These are phyloP conservation scores for Falco novaeseelandiae DNA, from an alignment of 2,797 vertebrate genomes.

Conservation along the genomic window DNA sequence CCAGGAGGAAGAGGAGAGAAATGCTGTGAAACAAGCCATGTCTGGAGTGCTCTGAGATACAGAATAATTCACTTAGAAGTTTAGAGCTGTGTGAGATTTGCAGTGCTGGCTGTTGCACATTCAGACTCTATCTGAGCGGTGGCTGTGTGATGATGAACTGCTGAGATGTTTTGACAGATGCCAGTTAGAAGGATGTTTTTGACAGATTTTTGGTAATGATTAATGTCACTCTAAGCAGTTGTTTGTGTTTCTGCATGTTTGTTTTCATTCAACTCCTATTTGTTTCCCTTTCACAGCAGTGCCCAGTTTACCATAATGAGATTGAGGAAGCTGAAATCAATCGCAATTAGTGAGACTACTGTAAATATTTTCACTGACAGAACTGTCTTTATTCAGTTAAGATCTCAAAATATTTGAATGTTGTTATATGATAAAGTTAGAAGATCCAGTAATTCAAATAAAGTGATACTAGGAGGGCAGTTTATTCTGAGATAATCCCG, in stretches of 20 bases:
- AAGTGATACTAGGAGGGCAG: not conserved
- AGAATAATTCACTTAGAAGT: not conserved
- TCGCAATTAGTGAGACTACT: conserved; percentile 49
- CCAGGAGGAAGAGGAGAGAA: not conserved
- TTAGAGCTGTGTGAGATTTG: not conserved
- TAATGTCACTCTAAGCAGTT: not conserved
- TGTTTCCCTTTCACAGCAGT: conserved; percentile 28
- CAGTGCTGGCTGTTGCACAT: not conserved
- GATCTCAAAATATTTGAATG: conserved; percentile 47
- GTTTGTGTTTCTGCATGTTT: conserved; percentile 46
- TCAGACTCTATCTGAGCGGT: not conserved
- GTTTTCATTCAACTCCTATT: conserved; percentile 51
- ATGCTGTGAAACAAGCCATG: not conserved
- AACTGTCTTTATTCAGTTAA: conserved; percentile 46
- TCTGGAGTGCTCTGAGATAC: not conserved
- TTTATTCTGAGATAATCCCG: conserved; percentile 30
- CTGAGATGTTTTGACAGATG: conserved; percentile 43
- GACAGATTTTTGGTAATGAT: not conserved
- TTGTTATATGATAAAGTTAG: conserved; percentile 13
- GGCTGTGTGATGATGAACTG: not conserved
- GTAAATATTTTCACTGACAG: conserved; percentile 63
- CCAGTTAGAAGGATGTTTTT: conserved; percentile 9
- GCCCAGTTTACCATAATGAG: conserved; percentile 18
- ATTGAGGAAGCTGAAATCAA: conserved; percentile 41
- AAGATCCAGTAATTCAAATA: conserved; percentile 20